Evolutionary conservation across 2,113 vertebrate genomes (phyloP), one percentile per base, ranked within the genome.

Genomic region (Campylorhamphus procurvoides): DNA sequence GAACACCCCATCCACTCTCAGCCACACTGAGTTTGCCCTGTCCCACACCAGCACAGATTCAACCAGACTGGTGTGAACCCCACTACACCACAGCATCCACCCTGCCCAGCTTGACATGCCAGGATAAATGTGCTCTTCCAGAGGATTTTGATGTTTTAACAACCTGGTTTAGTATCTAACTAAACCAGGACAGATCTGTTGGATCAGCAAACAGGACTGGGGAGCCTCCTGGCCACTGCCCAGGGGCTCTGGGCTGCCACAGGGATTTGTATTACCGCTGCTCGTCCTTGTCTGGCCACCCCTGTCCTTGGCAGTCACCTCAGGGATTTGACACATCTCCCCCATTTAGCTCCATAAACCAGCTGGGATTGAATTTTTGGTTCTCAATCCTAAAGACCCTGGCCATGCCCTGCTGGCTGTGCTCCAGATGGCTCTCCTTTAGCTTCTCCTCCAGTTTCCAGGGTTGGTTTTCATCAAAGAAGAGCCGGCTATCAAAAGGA

Each of bases 361-460:
- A 94, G 19, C 66, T 82, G 87, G 89, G 87, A 95, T 66, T 91
- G 77, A 75, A 89, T 96, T 97, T 97, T 96, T 96, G 84, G 62
- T 94, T 87, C 91, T 91, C 84, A 92, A 29, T 94, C 95, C 89
- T 91, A 84, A 96, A 96, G 94, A 96, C 62, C 87, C 88, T 94
- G 73, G 80, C 95, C 5, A 3, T 87, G 64, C 31, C 72, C 78
- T 64, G 24, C 71, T 96, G 97, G 95, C 93, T 25, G 1, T 7
- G 7, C 24, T 90, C 96, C 96, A 95, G 56, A 37, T 10, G 1
- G 77, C 72, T 97, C 92, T 74, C 74, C 59, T 82, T 93, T 35
- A 96, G 85, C 64, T 92, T 95, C 94, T 96, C 94, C 94, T 97
- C 81, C 83, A 92, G 85, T 96, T 96, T 95, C 95, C 91, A 37